phyloP scores from a whole-genome alignment of 2,888 invertebrate genomes.

The Podabrus alpinus region DNA sequence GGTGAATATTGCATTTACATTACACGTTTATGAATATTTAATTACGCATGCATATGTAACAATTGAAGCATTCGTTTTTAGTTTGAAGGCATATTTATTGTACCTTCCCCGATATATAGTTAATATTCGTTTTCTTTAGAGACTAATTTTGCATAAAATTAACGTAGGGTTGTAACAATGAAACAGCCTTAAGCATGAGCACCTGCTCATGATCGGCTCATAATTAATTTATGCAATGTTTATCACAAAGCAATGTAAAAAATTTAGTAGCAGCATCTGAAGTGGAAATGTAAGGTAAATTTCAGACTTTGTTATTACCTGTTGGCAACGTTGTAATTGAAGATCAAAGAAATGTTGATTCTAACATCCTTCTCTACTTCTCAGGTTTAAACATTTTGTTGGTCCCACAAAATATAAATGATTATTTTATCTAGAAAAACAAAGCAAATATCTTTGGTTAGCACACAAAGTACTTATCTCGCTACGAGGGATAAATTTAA shows the following conservation, averaged over 20 bases:
- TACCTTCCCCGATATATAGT: not conserved
- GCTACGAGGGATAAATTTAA: not conserved
- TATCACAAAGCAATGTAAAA: slow-evolving; percentile 30
- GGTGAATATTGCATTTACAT: not conserved
- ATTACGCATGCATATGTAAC: not conserved
- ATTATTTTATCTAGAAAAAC: slow-evolving; percentile 27
- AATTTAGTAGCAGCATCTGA: slow-evolving; percentile 22
- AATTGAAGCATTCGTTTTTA: not conserved
- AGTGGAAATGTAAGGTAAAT: slow-evolving; percentile 21
- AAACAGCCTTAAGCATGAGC: slow-evolving; percentile 24
- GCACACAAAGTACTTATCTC: not conserved
- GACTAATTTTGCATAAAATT: not conserved
- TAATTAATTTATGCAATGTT: slow-evolving; percentile 33
- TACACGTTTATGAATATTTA: not conserved
- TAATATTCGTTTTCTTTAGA: not conserved
- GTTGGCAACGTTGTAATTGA: slow-evolving; percentile 31
- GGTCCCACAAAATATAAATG: slow-evolving; percentile 25
- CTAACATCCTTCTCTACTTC: slow-evolving; percentile 7
- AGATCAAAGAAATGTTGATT: slow-evolving; percentile 29
- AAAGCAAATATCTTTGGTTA: slow-evolving; percentile 15
- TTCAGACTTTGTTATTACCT: slow-evolving; percentile 22
- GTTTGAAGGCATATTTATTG: not conserved
- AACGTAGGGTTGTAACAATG: not conserved
- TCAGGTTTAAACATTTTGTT: slow-evolving; percentile 11
- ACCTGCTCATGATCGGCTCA: slow-evolving; percentile 30